Conservation (phyloP, 2,113 vertebrate species). For the Nesogale talazaci region DNA sequence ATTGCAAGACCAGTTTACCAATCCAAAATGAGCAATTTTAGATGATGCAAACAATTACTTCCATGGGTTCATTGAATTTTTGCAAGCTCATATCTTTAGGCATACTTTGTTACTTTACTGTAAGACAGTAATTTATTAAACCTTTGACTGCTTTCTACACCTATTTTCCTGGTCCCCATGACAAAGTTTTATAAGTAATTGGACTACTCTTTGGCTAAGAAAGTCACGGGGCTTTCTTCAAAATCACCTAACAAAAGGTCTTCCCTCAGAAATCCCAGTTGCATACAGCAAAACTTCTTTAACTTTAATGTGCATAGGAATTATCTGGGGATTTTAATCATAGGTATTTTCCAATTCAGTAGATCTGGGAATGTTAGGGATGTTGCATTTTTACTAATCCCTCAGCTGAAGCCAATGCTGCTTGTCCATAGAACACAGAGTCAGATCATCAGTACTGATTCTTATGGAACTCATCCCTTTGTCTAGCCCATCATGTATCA, state of each 20-base stretch:
- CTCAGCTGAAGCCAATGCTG: neutral
- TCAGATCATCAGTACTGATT: neutral
- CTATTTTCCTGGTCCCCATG: neutral
- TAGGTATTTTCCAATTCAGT: neutral
- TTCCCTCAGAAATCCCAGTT: neutral
- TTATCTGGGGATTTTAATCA: neutral
- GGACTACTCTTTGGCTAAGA: neutral
- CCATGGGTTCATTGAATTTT: slow-evolving; percentile 17
- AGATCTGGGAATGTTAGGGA: neutral
- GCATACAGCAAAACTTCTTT: neutral
- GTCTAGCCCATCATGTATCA: neutral
- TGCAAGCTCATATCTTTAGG: slow-evolving; percentile 38
- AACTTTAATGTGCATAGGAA: neutral
- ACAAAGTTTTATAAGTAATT: slow-evolving; percentile 4
- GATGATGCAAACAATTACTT: neutral
- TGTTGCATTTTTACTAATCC: neutral
- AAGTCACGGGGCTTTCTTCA: neutral
- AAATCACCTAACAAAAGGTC: neutral
- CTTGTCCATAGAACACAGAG: neutral
- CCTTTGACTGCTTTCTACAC: slow-evolving; percentile 16
- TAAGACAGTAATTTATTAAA: neutral
- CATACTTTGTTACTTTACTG: slow-evolving; percentile 11
- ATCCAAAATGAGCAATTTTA: slow-evolving; percentile 13
- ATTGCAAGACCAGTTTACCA: neutral
- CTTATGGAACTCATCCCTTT: neutral